Evolutionary conservation across 2,113 vertebrate genomes (phyloP), one percentile per base, ranked within the genome.

Genomic region (Eurypyga helias): DNA sequence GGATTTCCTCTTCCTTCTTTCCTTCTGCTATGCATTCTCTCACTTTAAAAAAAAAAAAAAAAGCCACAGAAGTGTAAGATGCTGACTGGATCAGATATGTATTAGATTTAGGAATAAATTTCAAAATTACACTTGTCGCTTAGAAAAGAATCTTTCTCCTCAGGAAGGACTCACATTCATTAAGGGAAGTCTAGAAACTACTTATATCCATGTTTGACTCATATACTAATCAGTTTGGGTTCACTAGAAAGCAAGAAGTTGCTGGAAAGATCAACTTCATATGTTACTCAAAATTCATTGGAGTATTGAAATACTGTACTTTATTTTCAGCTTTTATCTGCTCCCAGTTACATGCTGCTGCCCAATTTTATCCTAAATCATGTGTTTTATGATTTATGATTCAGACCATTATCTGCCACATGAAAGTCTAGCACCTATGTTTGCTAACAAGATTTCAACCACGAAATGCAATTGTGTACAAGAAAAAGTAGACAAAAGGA

Each of bases 1-100:
- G 72, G 83, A 92, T 92, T 79, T 94, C 83, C 79, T 81, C 34
- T 93, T 92, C 70, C 66, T 91, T 85, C 62, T 65, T 75, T 62
- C 73, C 45, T 78, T 93, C 48, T 51, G 17, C 80, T 87, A 82
- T 78, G 29, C 55, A 55, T 84, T 94, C 29, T 55, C 12, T 15
- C 20, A 75, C 43, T 89, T 87, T 9, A 85, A 85, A 83, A 86
- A 45, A 41, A 9, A 85, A 85, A 83, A 86, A 45, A 41, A 9
- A 41, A 9, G 10, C 41, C 4, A 79, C 6, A 60, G 54, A 83
- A 81, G 43, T 28, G 14, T 6, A 80, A 83, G 70, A 90, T 33
- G n/a, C 45, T 80, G 54, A 38, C 31, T 46, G 70, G 54, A 83
- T 19, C 64, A 33, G 23, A 94, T 75, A 5, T 7, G 4, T 31